Evolutionary conservation across 2,113 vertebrate genomes (phyloP), one percentile per base, ranked within the genome.

Genomic region (Lathamus discolor): DNA sequence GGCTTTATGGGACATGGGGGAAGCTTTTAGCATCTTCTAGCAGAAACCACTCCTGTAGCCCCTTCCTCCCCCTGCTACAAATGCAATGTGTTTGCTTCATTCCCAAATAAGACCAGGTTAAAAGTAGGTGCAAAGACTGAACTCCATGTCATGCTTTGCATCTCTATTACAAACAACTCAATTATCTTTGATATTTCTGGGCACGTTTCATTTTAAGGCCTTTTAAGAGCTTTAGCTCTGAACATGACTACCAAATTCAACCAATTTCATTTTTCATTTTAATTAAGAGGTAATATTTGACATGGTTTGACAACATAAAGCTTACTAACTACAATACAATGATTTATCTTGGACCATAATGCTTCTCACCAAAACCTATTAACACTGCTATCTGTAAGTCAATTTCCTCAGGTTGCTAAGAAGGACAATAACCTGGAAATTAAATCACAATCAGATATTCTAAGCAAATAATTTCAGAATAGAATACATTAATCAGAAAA

Each of bases 401-500:
- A 90, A 37, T 55, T 55, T 94, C 88, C 52, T 77, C 66, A 92
- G 48, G 83, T 86, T 51, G 44, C 86, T 89, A 79, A 86, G 62
- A 69, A 62, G 69, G 77, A 80, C 63, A 97, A 93, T 93, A 93
- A 78, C 37, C 54, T 90, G 22, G 22, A 92, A 95, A 95, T 97
- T 95, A 94, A 93, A 77, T 85, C 54, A 90, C 46, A 93, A 94
- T 87, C 83, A 95, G 83, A 95, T 89, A 96, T 89, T 93, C 85
- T 77, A 94, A 95, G 90, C 43, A 94, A 94, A 87, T 87, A 11
- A 87, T 88, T 94, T 83, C 52, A 83, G 94, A 95, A 89, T 59
- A 79, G 35, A 95, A 83, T 75, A 48, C 85, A 92, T 96, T 95
- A 72, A 96, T 95, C 57, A 97, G 90, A 95, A 92, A 92, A 85